Evolutionary conservation across 1,140 invertebrate genomes (phyloP).

Genomic region (Campoletis sonorensis): DNA sequence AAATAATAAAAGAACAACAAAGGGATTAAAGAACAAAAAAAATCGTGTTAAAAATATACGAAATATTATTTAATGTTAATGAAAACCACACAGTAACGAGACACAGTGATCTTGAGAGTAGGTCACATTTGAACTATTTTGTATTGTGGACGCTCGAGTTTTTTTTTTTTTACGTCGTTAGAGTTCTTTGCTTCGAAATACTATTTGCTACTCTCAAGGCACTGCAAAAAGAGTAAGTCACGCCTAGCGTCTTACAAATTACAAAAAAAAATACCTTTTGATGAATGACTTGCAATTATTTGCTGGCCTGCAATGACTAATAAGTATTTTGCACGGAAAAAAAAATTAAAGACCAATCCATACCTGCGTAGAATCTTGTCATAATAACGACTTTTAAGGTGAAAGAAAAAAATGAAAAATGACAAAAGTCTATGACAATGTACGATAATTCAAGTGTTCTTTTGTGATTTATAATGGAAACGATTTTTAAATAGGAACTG

Average conservation of each 20-base stretch:
- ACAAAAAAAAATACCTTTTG: constrained; percentile 68
- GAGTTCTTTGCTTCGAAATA: neutral
- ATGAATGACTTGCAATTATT: constrained; percentile 66
- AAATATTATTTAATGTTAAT: constrained; percentile 32
- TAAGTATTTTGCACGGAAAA: constrained; percentile 50
- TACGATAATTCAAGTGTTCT: constrained; percentile 40
- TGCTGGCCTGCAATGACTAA: constrained; percentile 65
- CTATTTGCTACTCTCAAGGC: constrained; percentile 40
- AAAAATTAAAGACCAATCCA: constrained; percentile 48
- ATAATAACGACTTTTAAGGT: constrained; percentile 38
- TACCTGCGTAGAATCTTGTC: constrained; percentile 34
- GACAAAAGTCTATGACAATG: constrained; percentile 7
- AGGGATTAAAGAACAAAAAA: neutral
- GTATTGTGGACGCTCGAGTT: neutral
- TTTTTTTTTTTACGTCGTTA: neutral
- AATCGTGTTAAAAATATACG: neutral
- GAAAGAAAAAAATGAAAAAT: neutral
- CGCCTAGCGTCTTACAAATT: constrained; percentile 37
- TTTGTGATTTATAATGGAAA: constrained; percentile 28
- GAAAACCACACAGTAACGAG: constrained; percentile 27
- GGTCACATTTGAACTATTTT: constrained; percentile 1
- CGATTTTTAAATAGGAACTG: constrained; percentile 43
- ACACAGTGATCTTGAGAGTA: constrained; percentile 42
- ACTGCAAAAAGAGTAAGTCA: constrained; percentile 15
- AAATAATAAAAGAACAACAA: constrained; percentile 7